Percentiles rank a stretch among this genome's conserved stretches.
Evolutionary conservation across 37 sponge, comb jelly and placozoan genomes (phyloP).

Genomic region (Aplysina aerophoba): DNA sequence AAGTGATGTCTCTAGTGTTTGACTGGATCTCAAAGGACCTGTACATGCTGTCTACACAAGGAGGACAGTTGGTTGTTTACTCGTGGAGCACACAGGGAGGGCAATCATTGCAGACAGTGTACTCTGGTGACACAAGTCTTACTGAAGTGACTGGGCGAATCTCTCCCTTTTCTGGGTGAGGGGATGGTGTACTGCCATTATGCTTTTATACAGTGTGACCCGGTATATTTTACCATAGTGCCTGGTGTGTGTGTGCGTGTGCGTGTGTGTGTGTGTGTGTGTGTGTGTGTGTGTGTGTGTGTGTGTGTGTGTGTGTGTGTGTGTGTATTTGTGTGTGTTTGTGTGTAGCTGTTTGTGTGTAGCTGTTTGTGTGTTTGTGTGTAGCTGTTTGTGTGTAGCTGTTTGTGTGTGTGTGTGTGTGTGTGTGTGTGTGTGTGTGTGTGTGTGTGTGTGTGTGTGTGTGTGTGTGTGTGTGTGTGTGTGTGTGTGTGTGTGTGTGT

Average conservation of each 20-base stretch:
- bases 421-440: no score
- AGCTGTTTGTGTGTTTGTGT: constrained; percentile 23
- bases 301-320: constrained; percentile 5
- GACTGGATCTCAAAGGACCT: constrained; percentile 17
- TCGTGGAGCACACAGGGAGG: background rate
- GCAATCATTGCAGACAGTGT: background rate
- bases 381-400: background rate
- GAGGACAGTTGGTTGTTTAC: background rate
- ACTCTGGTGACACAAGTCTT: background rate
- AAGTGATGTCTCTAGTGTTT: background rate
- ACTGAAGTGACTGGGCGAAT: background rate
- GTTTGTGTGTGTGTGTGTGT: no score
- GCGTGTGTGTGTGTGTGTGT: no score
- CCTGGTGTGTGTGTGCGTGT: no score
- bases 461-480: no score
- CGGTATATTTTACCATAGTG: no score
- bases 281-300: constrained; percentile 18
- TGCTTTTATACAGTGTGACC: constrained; percentile 49
- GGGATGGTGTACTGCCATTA: no score
- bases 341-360: constrained; percentile 32
- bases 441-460: no score
- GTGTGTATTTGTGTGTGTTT: constrained; percentile 28
- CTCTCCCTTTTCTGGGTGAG: no score
- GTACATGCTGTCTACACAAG: background rate
- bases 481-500: no score